Evolutionary conservation across 2,113 vertebrate species (phyloP), one percentile per base, ranked within the genome.

Genomic region (Phoenicopterus ruber): DNA sequence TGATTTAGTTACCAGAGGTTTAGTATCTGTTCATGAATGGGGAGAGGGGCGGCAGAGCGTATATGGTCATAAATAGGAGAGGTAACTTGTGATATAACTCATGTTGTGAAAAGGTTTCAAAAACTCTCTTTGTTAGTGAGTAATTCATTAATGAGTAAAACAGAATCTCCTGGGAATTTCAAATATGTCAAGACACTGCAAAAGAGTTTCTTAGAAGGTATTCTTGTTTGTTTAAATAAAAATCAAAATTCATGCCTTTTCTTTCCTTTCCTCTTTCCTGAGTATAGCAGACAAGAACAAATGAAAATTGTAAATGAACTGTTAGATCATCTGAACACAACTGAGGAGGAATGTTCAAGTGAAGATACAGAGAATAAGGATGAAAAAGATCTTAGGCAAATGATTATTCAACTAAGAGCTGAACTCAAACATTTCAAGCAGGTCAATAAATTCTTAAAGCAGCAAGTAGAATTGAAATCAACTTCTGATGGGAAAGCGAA

Each of bases 351-450:
- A 72, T 98, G 96, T 93, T 96, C 96, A 9, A 98, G 98, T 47
- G 97, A 97, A 49, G 98, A 98, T 10, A 96, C 81, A 26, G 98
- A 98, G 94, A 96, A 98, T 38, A 98, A 98, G 77, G 95, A 97
- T 46, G 98, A 98, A 85, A 97, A 97, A 70, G 97, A 98, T 85
- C 94, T 98, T 61, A 98, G 97, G 85, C 97, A 96, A 93, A 97
- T 98, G 72, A 95, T 98, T 69, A 95, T 98, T 97, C 97, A 96
- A 58, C 98, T 98, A 70, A 98, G 96, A 92, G 88, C 94, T 21
- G 98, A 98, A 86, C 96, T 98, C 11, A 88, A 90, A 80, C 95
- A 67, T 94, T 96, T 97, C 73, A 81, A 96, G 46, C 98, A 97
- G 90, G 95, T 97, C 85, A 97, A 92, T 94, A 97, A 95, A 50